Evolutionary conservation across 2,888 invertebrate species (phyloP), one percentile per base, ranked within the genome.

Genomic region (Latrodectus hesperus): DNA sequence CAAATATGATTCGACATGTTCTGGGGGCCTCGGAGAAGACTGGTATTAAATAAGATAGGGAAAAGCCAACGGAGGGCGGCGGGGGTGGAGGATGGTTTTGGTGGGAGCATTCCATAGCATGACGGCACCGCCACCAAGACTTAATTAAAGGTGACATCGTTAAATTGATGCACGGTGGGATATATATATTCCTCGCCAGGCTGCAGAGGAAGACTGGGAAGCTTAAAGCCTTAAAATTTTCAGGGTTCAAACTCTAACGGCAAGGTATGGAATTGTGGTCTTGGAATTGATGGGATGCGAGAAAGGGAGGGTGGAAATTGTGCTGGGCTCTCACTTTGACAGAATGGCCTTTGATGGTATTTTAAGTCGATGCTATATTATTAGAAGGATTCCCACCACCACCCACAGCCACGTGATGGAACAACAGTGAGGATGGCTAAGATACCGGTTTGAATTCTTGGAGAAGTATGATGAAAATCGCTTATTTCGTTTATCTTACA

Each of bases 91-190:
- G 38, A 38, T 38, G 70, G 74, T 68, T 68, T 82, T 52, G 49
- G 67, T 12, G 26, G 75, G 53, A 10, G 55, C 68, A 74, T 74
- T 68, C 75, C 82, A 55, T 38, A 17, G 67, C 67, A 26, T 26
- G 71, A 55, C 51, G 38, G 52, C 71, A 26, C 53, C 17, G 16
- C 51, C 17, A n/a, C 17, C n/a, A 70, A 72, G 84, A 84, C 84
- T 84, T 84, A 84, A 84, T 84, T 84, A 84, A 84, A 77, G 84
- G 84, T 84, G 83, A 84, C 77, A 76, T 82, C 82, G 82, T 82
- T 82, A 82, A 82, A 82, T 82, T 82, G 82, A 82, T 82, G 82
- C 82, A 82, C 82, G 82, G 68, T 74, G 75, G 67, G 75, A 70
- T 70, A 79, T 79, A 65, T 12, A 60, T 60, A 60, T 60, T 60